These are phyloP conservation scores for Calonectris borealis DNA, from an alignment of 2,113 vertebrate species.

Conservation along the genomic window DNA sequence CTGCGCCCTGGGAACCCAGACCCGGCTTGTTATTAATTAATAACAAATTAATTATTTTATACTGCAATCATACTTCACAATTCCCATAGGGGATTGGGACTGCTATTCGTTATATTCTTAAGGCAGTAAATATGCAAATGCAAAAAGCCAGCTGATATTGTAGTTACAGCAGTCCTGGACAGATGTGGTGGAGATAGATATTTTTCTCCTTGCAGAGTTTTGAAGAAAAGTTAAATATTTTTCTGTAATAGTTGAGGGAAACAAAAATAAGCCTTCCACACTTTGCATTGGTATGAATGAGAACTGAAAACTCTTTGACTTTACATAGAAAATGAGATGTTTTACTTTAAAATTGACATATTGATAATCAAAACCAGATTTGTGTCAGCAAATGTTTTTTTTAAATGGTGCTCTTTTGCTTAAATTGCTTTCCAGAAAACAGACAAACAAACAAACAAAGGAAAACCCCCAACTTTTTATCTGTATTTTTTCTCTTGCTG, in stretches of 20 bases:
- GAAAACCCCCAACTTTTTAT: neutral
- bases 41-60: neutral
- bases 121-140: neutral
- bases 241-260: neutral
- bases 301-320: neutral
- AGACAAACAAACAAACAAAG: neutral
- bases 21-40: neutral
- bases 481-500: neutral
- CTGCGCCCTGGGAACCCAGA: fast-evolving
- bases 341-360: neutral
- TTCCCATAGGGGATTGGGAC: neutral
- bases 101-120: neutral
- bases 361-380: neutral
- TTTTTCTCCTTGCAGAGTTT: neutral
- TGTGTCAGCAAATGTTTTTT: neutral
- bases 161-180: neutral
- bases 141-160: neutral
- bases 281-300: neutral
- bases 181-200: neutral
- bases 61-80: neutral
- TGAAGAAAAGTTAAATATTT: neutral
- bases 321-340: neutral
- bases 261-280: neutral
- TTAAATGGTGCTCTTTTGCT: neutral
- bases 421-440: neutral